phyloP scores from a whole-genome alignment of 1,140 invertebrate species.

The Bombus ignitus region DNA sequence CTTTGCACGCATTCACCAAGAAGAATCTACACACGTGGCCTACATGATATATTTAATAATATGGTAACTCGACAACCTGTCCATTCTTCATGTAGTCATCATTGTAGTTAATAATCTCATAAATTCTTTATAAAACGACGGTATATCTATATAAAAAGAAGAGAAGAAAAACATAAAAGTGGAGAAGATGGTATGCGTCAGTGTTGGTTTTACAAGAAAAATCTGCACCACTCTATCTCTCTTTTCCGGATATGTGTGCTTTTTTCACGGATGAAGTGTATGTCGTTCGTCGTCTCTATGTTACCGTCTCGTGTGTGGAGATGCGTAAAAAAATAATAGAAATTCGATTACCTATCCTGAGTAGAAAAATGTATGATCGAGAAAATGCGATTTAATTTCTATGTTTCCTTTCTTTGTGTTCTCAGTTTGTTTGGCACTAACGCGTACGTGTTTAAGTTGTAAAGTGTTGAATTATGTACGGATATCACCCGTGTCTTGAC shows the following conservation, averaged over 20 bases:
- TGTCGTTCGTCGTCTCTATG: background rate
- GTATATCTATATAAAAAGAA: constrained; percentile 53
- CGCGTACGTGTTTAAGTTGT: constrained; percentile 69
- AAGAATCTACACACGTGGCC: constrained; percentile 30
- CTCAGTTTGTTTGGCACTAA: constrained; percentile 73
- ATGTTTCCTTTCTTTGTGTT: background rate
- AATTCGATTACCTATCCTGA: constrained; percentile 16
- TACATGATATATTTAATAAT: constrained; percentile 13
- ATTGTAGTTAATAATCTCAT: constrained; percentile 65
- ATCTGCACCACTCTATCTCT: background rate
- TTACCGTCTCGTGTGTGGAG: background rate
- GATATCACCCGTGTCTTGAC: constrained; percentile 70
- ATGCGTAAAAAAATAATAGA: constrained; percentile 38
- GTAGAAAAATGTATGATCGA: constrained; percentile 34
- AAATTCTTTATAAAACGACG: constrained; percentile 66
- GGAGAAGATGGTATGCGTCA: constrained; percentile 5
- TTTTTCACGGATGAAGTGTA: background rate
- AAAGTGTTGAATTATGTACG: constrained; percentile 25
- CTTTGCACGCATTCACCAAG: constrained; percentile 44
- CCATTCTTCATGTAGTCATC: constrained; percentile 46
- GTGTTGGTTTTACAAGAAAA: constrained; percentile 32
- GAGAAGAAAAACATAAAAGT: background rate
- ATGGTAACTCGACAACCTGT: constrained; percentile 51
- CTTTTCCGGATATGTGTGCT: constrained; percentile 50
- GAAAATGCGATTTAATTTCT: background rate